Evolutionary conservation across 2,888 invertebrate genomes (phyloP), one percentile per base, ranked within the genome.

Genomic region (Lamellibrachia satsuma): DNA sequence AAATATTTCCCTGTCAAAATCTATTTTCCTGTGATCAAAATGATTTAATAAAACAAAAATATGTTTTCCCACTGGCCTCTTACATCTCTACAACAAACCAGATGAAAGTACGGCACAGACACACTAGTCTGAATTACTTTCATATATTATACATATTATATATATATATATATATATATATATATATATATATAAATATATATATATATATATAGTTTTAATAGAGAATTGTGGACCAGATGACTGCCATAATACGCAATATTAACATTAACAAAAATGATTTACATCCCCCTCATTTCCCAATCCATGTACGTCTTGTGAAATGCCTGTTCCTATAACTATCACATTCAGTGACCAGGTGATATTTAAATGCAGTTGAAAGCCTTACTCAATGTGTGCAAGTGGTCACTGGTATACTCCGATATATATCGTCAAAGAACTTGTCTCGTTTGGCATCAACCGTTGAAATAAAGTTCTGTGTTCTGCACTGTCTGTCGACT

Each of bases 351-450:
- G 4, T 6, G 60, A 60, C 22, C 39, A 39, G 4, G 22, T 22
- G 75, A 22, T n/a, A 6, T 75, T 75, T n/a, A 75, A 75, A 75
- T 15, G 15, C 22, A 11, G 22, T 75, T 75, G 75, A 75, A 75
- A 22, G n/a, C n/a, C 22, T 6, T 11, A 22, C 75, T 75, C n/a
- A 75, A 15, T 75, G 75, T 75, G 75, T 15, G n/a, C 75, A 75
- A 6, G n/a, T 0, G 22, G 75, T 22, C 22, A 75, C 75, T 2
- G 75, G 75, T 22, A 75, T 11, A 22, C 22, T 75, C 75, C n/a
- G 75, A 75, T 75, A 75, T 52, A 92, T 90, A 51, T 91, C 91
- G 9, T 51, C 90, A n/a, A 92, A 52, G 57, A 91, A 93, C n/a
- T 92, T 55, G 60, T 90, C 90, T 90, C 93, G 39, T 52, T 90